Evolutionary conservation across 2,888 invertebrate genomes (phyloP).

Genomic region (Selenia dentaria): DNA sequence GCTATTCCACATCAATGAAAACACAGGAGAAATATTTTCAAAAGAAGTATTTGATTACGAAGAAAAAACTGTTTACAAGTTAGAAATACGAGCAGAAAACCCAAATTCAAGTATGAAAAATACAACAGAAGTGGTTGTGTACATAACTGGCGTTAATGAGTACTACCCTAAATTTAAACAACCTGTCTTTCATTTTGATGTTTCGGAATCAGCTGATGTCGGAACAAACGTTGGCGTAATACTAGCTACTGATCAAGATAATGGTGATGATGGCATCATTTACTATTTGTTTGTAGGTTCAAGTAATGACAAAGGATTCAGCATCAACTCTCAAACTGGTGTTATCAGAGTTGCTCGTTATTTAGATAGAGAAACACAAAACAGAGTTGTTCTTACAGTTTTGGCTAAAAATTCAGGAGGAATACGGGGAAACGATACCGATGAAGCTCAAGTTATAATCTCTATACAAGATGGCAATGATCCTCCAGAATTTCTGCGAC

Average conservation of each 20-base stretch:
- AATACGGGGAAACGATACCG: constrained; percentile 97
- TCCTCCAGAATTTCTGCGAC: constrained; percentile 95
- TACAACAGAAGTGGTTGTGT: constrained; percentile 88
- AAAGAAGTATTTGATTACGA: constrained; percentile 94
- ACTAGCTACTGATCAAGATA: constrained; percentile 95
- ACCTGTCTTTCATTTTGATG: constrained; percentile 95
- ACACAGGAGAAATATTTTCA: constrained; percentile 91
- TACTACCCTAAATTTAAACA: constrained; percentile 95
- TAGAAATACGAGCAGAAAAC: constrained; percentile 93
- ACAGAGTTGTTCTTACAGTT: constrained; percentile 94
- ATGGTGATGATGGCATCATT: constrained; percentile 94
- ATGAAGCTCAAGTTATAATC: constrained; percentile 96
- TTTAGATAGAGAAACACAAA: constrained; percentile 94
- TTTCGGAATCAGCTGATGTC: constrained; percentile 95
- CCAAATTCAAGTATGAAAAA: constrained; percentile 93
- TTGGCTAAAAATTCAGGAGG: constrained; percentile 98
- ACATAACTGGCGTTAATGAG: constrained; percentile 94
- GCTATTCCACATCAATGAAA: constrained; percentile 90
- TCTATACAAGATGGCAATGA: constrained; percentile 98
- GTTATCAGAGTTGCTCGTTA: constrained; percentile 92
- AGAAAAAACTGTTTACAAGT: constrained; percentile 88
- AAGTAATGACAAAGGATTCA: constrained; percentile 96
- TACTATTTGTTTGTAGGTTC: constrained; percentile 97
- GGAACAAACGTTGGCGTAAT: constrained; percentile 94
- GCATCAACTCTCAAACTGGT: constrained; percentile 93